phyloP scores from a whole-genome alignment of 2,113 vertebrate species.

The Chamaetylas fuelleborni region DNA sequence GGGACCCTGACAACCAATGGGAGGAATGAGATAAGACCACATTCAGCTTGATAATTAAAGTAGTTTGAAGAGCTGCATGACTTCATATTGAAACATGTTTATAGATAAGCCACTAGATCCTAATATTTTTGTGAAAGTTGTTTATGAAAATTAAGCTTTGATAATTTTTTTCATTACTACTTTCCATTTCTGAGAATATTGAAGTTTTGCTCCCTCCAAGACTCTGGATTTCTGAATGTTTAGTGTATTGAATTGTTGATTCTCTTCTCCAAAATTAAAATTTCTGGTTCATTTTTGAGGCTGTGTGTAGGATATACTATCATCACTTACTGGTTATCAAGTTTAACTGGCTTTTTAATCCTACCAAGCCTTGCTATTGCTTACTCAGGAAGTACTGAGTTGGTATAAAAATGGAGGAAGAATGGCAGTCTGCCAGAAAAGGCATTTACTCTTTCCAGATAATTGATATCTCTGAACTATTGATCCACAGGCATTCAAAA shows the following conservation, averaged over 20 bases:
- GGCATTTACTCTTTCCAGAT: constrained; percentile 1
- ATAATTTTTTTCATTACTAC: not conserved
- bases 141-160: not conserved
- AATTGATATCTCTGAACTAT: not conserved
- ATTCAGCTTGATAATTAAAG: not conserved
- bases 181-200: not conserved
- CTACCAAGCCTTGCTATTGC: not conserved
- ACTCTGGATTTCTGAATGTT: not conserved
- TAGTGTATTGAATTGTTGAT: not conserved
- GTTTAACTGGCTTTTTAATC: not conserved
- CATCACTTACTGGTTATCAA: not conserved
- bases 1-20: not conserved
- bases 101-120: not conserved
- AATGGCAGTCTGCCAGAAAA: constrained; percentile 12
- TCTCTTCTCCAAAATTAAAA: not conserved
- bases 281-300: not conserved
- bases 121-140: not conserved
- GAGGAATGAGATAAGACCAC: not conserved
- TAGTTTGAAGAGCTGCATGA: not conserved
- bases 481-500: not conserved
- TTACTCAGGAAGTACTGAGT: not conserved
- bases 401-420: not conserved
- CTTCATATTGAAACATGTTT: not conserved
- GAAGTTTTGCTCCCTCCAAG: not conserved
- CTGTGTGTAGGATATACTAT: not conserved